Percentiles rank a stretch among this genome's conserved stretches.
Evolutionary conservation across 2,888 invertebrate species (phyloP).

Genomic region (Pachydiplax longipennis): DNA sequence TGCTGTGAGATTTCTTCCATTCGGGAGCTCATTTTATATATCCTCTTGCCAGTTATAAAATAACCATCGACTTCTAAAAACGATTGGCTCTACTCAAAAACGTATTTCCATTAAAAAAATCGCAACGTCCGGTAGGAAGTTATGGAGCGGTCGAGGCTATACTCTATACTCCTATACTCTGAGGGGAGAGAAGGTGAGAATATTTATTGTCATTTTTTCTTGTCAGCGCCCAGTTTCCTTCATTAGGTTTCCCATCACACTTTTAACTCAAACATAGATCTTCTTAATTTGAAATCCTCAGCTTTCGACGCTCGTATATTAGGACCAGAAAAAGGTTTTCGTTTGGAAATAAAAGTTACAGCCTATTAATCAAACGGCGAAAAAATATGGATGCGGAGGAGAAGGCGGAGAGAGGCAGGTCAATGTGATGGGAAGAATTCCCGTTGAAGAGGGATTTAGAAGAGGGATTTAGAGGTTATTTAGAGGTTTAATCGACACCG

Average conservation of each 20-base stretch:
- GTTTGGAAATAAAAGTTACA: slow-evolving; percentile 42
- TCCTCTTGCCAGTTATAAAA: background rate
- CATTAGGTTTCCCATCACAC: slow-evolving; percentile 44
- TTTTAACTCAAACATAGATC: slow-evolving; percentile 45
- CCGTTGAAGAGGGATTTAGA: background rate
- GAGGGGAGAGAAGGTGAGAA: background rate
- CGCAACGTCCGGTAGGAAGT: slow-evolving; percentile 2
- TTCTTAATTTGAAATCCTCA: slow-evolving; percentile 43
- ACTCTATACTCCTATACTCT: too few relatives aligned
- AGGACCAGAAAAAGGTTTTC: slow-evolving; percentile 42
- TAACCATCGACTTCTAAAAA: background rate
- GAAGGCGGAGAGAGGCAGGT: background rate
- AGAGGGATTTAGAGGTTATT: background rate
- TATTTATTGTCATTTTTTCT: slow-evolving; percentile 32
- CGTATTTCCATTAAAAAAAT: background rate
- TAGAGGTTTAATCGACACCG: too few relatives aligned
- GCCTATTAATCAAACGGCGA: slow-evolving; percentile 32
- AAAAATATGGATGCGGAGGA: background rate
- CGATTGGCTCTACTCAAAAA: background rate
- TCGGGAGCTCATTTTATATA: background rate
- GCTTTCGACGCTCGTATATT: slow-evolving; percentile 41
- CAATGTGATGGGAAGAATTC: background rate
- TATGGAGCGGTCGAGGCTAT: background rate
- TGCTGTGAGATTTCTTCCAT: background rate
- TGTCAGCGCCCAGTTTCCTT: slow-evolving; percentile 40